These are phyloP conservation scores for Bufotes viridis DNA, from an alignment of 2,797 vertebrate genomes.

Conservation along the genomic window DNA sequence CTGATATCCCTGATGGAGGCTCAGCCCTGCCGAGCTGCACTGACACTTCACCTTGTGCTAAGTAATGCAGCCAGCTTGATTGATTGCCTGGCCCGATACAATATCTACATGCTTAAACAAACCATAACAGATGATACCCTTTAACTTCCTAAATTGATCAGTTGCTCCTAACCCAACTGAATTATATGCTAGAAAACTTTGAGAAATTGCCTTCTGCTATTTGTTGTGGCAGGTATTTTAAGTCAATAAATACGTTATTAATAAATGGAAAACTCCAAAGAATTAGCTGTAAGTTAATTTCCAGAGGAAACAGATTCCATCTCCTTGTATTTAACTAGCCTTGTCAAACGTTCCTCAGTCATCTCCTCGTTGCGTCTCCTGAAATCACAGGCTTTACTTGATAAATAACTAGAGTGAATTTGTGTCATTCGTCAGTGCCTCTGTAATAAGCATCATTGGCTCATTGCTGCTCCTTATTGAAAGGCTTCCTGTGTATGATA, in stretches of 20 bases:
- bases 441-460: constrained; percentile 61
- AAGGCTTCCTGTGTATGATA: constrained; percentile 58
- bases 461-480: constrained; percentile 54
- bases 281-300: constrained; percentile 62
- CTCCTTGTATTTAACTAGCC: constrained; percentile 52
- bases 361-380: constrained; percentile 43
- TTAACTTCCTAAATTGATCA: constrained; percentile 62
- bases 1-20: constrained; percentile 28
- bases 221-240: constrained; percentile 55
- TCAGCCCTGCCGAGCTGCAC: constrained; percentile 36
- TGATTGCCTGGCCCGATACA: constrained; percentile 44
- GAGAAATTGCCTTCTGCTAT: constrained; percentile 53
- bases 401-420: constrained; percentile 51
- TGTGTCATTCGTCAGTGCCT: constrained; percentile 60
- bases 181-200: constrained; percentile 54
- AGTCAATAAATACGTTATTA: constrained; percentile 60
- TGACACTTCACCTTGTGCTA: constrained; percentile 41
- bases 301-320: constrained; percentile 59
- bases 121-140: constrained; percentile 58
- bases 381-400: constrained; percentile 58
- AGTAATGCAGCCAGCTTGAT: constrained; percentile 58
- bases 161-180: constrained; percentile 53
- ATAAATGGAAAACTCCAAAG: constrained; percentile 59
- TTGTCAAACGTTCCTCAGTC: constrained; percentile 55
- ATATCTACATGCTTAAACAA: constrained; percentile 59